Conservation (phyloP, 1,140 invertebrate species). For the Harlomillsia oculata region DNA sequence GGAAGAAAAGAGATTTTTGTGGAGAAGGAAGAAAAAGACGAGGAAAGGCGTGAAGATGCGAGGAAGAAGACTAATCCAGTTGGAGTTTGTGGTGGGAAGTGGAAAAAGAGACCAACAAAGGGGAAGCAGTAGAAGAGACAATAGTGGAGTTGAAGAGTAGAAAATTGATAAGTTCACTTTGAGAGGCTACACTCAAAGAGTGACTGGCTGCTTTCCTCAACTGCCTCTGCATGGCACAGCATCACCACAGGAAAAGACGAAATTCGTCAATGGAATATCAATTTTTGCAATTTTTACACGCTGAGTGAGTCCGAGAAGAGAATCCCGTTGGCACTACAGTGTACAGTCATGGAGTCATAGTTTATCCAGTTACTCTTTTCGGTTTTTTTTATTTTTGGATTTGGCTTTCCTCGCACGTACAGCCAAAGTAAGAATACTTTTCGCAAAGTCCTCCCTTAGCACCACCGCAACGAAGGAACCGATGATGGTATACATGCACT, state of each 20-base stretch:
- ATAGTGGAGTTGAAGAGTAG: slow-evolving; percentile 11
- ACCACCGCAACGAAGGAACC: too few species aligned
- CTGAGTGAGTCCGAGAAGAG: too few species aligned
- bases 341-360: slow-evolving; percentile 7
- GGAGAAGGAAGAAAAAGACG: slow-evolving; percentile 5
- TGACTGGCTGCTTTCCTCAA: too few species aligned
- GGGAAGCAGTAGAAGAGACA: slow-evolving; percentile 6
- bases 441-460: too few species aligned
- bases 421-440: slow-evolving; percentile 22
- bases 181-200: slow-evolving; percentile 23
- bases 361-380: slow-evolving; percentile 6
- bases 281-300: slow-evolving; percentile 33
- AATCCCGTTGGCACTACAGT: not conserved
- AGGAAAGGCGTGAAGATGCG: not conserved
- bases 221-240: too few species aligned
- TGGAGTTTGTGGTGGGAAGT: not conserved
- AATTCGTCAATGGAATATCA: slow-evolving; percentile 35
- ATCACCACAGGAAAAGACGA: slow-evolving; percentile 35
- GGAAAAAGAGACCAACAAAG: not conserved
- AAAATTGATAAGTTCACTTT: slow-evolving; percentile 27
- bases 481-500: too few species aligned
- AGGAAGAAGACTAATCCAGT: slow-evolving; percentile 2
- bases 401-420: slow-evolving; percentile 20
- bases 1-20: not conserved
- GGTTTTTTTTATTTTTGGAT: slow-evolving; percentile 1